Evolutionary conservation across 1,140 invertebrate genomes (phyloP).

Genomic region (Tetramorium parvispinum): DNA sequence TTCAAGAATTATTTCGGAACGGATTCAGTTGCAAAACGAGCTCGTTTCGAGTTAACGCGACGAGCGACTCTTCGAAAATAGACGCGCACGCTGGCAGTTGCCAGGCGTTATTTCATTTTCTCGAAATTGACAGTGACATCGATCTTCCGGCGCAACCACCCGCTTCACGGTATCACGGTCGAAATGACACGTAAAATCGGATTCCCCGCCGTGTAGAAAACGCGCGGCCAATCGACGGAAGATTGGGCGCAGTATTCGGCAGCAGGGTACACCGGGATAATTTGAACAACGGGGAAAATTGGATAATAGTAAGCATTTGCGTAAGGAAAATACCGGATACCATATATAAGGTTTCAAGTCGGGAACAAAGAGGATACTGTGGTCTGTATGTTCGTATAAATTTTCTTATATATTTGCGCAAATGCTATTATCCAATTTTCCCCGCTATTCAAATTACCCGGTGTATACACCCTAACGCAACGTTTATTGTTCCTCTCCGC

Average conservation of each 20-base stretch:
- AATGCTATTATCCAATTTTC: no score
- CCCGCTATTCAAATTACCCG: no score
- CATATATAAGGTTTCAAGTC: no score
- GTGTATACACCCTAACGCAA: neutral
- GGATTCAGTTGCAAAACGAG: conserved; percentile 7
- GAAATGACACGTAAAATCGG: conserved; percentile 29
- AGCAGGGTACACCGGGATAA: no score
- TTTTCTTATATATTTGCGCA: no score
- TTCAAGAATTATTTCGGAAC: conserved; percentile 6
- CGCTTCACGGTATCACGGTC: neutral
- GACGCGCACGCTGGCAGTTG: conserved; percentile 15
- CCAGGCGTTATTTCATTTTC: conserved; percentile 37
- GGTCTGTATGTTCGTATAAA: no score
- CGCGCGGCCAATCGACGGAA: neutral
- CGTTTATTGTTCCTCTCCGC: neutral
- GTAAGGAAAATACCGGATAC: no score
- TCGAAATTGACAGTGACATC: conserved; percentile 26
- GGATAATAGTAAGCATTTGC: no score
- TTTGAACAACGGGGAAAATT: no score
- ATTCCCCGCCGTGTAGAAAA: neutral
- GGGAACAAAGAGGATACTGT: no score
- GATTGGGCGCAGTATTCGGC: neutral
- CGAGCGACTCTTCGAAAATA: conserved; percentile 54
- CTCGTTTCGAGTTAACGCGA: conserved; percentile 1
- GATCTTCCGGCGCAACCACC: conserved; percentile 12